Base-by-base conservation (phyloP, 1,140 invertebrate genomes). In the Parasteatoda tepidariorum region DNA sequence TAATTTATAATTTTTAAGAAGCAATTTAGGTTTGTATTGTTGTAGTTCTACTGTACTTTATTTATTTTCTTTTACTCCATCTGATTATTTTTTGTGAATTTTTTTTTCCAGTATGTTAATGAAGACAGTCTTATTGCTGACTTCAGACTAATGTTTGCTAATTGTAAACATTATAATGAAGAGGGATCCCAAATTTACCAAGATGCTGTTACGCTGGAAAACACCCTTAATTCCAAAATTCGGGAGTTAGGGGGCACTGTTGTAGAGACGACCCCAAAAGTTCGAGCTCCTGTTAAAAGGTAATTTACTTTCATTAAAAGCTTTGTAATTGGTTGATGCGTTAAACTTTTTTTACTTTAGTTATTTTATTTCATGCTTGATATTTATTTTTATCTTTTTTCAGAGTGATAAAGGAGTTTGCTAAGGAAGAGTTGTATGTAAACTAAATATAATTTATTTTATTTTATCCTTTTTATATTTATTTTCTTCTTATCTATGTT, bases 121-220 rank as follows among this genome's bases (percentile, higher is more conserved):
- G 92, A 94, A 87, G 91, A 91, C 57, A 91, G 92, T 87, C 88
- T 94, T 61, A 89, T 94, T 66, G 90, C 90, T 73, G 94, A 95
- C 89, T 93, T 95, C 86, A 92, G 93, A 83, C 90, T 97, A 18
- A 98, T 99, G 97, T 98, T 99, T 89, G 93, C 93, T 68, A 99
- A 99, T 89, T 98, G 97, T 87, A 93, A 96, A 0, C 94, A 95
- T 86, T 99, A 97, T 88, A 99, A 99, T 88, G 97, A 98, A 90
- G 97, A 98, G 89, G 94, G 95, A 31, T 98, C 97, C 0, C 92
- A 94, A 86, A 97, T 99, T 86, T 98, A 97, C 87, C 94, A 97
- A 87, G 97, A 99, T 91, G 96, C 97, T 0, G 95, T 94, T 87
- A 92, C 93, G 33, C 89, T 99, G 30, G 96, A 98, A 88, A 93